A percentile compares a stretch with the other conserved stretches of the same genome.
Evolutionary conservation across 2,888 invertebrate genomes (phyloP).

Genomic region (Petrophora chlorosata): DNA sequence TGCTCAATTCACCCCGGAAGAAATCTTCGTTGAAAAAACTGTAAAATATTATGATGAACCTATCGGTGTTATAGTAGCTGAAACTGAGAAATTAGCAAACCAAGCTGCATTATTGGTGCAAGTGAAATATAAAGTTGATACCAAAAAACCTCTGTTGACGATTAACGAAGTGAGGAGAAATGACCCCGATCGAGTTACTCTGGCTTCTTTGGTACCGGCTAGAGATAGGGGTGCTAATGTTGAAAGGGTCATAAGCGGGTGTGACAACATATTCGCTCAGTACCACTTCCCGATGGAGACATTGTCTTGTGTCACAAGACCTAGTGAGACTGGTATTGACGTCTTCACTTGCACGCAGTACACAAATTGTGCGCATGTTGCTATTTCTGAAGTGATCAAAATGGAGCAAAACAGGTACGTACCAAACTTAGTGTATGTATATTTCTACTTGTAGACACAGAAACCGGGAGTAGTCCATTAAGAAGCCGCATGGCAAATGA

Average conservation of each 20-base stretch:
- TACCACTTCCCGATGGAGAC: constrained; percentile 90
- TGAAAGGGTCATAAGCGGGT: constrained; percentile 82
- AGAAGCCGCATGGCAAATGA: no score
- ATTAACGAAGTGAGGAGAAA: constrained; percentile 55
- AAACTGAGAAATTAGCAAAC: constrained; percentile 79
- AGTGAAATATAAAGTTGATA: constrained; percentile 77
- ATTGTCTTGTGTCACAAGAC: constrained; percentile 82
- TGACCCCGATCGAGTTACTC: constrained; percentile 52
- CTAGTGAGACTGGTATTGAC: constrained; percentile 87
- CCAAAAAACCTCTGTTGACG: constrained; percentile 56
- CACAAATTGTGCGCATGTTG: constrained; percentile 80
- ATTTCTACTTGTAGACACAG: no score
- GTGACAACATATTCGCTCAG: constrained; percentile 81
- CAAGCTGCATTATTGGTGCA: constrained; percentile 84
- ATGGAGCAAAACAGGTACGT: constrained; percentile 85
- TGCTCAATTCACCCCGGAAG: constrained; percentile 55
- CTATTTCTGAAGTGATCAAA: constrained; percentile 76
- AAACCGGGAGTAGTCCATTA: no score
- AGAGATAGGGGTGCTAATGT: constrained; percentile 63
- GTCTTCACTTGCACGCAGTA: constrained; percentile 84
- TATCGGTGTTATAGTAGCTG: constrained; percentile 87
- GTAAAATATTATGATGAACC: constrained; percentile 87
- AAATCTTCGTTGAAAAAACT: constrained; percentile 76
- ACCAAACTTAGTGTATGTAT: no score
- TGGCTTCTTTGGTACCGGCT: constrained; percentile 53